Conservation (phyloP, 2,113 vertebrate species). For the Balaeniceps rex region DNA sequence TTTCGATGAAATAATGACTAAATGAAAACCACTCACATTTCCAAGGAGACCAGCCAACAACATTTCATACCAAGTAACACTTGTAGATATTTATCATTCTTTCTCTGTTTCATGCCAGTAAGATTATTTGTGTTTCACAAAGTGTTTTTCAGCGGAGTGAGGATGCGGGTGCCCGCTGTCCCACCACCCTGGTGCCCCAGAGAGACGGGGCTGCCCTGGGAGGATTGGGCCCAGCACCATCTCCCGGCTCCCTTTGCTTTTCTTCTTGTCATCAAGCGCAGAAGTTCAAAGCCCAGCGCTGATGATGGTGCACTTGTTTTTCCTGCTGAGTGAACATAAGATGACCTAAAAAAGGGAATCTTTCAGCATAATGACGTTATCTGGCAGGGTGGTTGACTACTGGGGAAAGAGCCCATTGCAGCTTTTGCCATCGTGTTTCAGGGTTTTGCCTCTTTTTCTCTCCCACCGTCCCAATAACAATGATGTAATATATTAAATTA, state of each 20-base stretch:
- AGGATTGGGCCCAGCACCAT: background rate
- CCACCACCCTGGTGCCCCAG: background rate
- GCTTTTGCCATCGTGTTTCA: background rate
- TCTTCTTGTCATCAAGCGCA: background rate
- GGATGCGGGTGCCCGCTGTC: background rate
- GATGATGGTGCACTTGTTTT: background rate
- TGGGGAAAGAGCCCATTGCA: background rate
- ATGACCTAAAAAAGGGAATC: background rate
- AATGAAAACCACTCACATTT: background rate
- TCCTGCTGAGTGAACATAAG: background rate
- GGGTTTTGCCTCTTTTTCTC: background rate
- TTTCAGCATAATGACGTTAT: background rate
- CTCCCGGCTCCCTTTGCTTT: background rate
- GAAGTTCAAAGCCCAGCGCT: background rate
- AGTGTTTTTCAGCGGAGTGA: background rate
- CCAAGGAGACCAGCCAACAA: background rate
- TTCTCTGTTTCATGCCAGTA: background rate
- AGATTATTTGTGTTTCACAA: background rate
- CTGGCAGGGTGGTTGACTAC: background rate
- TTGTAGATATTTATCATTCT: background rate
- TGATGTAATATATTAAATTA: slow-evolving; percentile 48
- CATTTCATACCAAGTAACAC: background rate
- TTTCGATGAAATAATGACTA: background rate
- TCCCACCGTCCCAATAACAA: background rate
- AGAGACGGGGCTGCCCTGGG: accelerated